Base-by-base conservation (phyloP, 1,140 invertebrate genomes). In the Dysdera silvatica region DNA sequence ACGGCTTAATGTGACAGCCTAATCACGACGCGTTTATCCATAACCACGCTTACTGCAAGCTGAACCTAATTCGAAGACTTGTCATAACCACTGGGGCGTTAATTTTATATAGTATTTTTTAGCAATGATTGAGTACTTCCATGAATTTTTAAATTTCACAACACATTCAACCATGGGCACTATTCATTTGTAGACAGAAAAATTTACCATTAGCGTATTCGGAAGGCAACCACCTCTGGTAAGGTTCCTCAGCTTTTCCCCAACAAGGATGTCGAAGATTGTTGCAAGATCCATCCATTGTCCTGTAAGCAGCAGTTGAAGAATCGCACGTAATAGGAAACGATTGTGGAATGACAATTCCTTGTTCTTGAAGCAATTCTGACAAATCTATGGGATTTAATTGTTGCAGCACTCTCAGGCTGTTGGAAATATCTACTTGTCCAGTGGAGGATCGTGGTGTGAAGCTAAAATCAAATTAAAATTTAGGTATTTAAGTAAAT, bases 281-380 rank as follows among this genome's bases (percentile, higher is more conserved):
- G 71, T 89, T 89, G 72, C 87, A 89, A 18, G 82, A 82, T 2
- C 87, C 87, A 71, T 89, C 86, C 43, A 82, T 75, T 7, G 78
- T 82, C 6, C 88, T 74, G 72, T 83, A 87, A 26, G 43, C 48
- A 6, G 33, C 52, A 16, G 61, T 31, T 14, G 20, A 26, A 14
- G 12, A 12, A 10, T 37, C 31, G 24, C 61, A 63, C 1, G 23
- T 23, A 5, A 56, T 12, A 1, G 10, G 14, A 2, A 4, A 26
- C 10, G 23, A 32, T 16, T 26, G 61, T 5, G 35, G 48, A 20
- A 63, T 29, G 4, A 12, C 4, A 16, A 63, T 12, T 3, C 32
- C 43, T 4, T 54, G 43, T 4, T 47, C 33, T 3, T 16, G 12
- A 29, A 63, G 40, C 2, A 63, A n/a, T 1, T 6, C 37, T 1